Evolutionary conservation across 2,797 vertebrate species (phyloP).

Genomic region (Sphenopsis melanotis): DNA sequence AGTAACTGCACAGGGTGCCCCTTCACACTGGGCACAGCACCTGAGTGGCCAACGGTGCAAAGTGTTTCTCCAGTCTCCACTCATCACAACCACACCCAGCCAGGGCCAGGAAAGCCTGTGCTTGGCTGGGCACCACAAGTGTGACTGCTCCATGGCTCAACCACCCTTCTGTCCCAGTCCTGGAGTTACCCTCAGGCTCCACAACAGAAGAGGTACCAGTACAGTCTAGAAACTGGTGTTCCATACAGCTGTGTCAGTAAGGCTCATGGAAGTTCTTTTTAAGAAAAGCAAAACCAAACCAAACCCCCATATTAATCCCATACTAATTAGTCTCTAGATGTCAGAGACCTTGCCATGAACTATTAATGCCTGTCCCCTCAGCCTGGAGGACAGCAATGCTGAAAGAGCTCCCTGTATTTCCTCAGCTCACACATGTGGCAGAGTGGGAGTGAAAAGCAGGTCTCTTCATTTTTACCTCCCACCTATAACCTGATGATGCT

Average conservation of each 20-base stretch:
- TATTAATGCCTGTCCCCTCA: background rate
- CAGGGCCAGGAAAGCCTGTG: background rate
- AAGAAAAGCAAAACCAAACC: background rate
- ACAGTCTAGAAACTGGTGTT: background rate
- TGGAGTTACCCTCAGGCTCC: background rate
- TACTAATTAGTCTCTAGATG: background rate
- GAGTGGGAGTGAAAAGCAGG: background rate
- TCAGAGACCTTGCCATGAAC: background rate
- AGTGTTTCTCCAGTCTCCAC: background rate
- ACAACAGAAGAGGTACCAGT: background rate
- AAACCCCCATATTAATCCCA: background rate
- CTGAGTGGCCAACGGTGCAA: fast-evolving
- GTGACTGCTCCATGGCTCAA: background rate
- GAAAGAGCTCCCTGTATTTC: background rate
- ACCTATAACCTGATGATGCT: background rate
- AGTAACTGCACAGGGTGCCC: background rate
- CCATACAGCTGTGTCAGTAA: background rate
- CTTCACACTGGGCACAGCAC: fast-evolving
- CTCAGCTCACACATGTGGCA: background rate
- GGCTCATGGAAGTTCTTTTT: background rate
- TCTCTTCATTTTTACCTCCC: background rate
- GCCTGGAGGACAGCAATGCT: background rate
- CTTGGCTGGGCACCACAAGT: background rate
- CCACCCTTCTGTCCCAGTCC: background rate
- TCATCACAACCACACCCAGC: background rate